These are phyloP conservation scores for Lycorma delicatula DNA, from an alignment of 1,140 invertebrate species.

Conservation along the genomic window DNA sequence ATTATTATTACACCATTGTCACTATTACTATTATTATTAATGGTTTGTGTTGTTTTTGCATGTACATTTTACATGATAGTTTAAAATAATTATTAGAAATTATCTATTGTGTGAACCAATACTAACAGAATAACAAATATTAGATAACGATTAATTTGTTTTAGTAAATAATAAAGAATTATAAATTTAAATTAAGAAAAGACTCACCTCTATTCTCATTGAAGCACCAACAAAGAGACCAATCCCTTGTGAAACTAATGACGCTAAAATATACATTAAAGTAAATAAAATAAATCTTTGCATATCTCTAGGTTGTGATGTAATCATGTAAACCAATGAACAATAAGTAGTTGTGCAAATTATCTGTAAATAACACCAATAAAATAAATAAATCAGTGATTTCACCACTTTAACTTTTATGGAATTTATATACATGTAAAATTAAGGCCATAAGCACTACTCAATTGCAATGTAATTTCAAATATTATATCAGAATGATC, in stretches of 20 bases:
- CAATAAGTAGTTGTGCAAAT: constrained; percentile 84
- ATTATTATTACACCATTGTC: too few relatives aligned
- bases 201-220: constrained; percentile 67
- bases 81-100: not conserved
- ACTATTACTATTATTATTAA: not conserved
- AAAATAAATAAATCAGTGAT: too few relatives aligned
- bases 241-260: constrained; percentile 84
- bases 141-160: constrained; percentile 1
- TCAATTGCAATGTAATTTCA: too few relatives aligned
- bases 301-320: constrained; percentile 80
- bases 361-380: constrained; percentile 46
- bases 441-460: too few relatives aligned
- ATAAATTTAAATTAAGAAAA: constrained; percentile 5
- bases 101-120: not conserved
- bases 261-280: constrained; percentile 76
- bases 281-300: constrained; percentile 81
- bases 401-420: too few relatives aligned
- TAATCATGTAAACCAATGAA: constrained; percentile 91
- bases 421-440: too few relatives aligned
- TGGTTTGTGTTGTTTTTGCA: not conserved
- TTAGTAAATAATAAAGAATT: not conserved
- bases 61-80: not conserved
- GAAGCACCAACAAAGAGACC: constrained; percentile 88
- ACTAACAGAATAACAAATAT: not conserved
- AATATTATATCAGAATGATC: too few relatives aligned